Percentiles rank a stretch among this genome's conserved stretches.
Conservation (phyloP, 92 coral and sea anemone species). For the Porites cylindrica region DNA sequence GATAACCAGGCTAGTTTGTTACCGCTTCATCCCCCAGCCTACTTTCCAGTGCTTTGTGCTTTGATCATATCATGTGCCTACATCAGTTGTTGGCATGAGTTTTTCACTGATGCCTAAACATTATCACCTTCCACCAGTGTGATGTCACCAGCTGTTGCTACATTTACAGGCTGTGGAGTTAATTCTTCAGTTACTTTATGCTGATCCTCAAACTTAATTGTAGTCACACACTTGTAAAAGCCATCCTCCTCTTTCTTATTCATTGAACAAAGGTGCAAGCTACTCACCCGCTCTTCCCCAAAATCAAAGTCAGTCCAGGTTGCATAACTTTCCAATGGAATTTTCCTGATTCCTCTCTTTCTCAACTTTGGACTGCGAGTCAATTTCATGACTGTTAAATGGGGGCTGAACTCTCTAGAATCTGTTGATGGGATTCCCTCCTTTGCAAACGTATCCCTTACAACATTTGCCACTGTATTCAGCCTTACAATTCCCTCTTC, state of each 20-base stretch:
- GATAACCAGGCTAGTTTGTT: no score
- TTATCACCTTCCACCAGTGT: background rate
- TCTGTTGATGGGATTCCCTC: constrained; percentile 78
- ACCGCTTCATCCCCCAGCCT: no score
- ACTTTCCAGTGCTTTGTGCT: no score
- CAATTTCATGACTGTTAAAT: constrained; percentile 91
- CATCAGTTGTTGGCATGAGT: no score
- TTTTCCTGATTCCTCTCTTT: constrained; percentile 80
- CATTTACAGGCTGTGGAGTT: background rate
- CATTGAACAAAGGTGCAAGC: constrained; percentile 91
- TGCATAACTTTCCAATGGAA: constrained; percentile 78
- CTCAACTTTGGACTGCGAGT: constrained; percentile 76
- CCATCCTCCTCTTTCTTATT: constrained; percentile 84
- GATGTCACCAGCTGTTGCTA: background rate
- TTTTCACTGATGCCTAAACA: no score
- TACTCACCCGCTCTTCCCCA: constrained; percentile 75
- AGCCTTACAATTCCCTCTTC: constrained; percentile 62
- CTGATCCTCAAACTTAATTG: constrained; percentile 45
- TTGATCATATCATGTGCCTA: no score
- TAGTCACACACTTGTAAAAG: constrained; percentile 80
- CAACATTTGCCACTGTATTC: constrained; percentile 58
- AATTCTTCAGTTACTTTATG: background rate
- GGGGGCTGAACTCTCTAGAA: constrained; percentile 82
- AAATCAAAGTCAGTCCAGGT: constrained; percentile 68
- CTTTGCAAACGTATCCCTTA: constrained; percentile 64